These are phyloP conservation scores for Arrhamphus sclerolepis DNA, from an alignment of 2,797 vertebrate species.

Conservation along the genomic window DNA sequence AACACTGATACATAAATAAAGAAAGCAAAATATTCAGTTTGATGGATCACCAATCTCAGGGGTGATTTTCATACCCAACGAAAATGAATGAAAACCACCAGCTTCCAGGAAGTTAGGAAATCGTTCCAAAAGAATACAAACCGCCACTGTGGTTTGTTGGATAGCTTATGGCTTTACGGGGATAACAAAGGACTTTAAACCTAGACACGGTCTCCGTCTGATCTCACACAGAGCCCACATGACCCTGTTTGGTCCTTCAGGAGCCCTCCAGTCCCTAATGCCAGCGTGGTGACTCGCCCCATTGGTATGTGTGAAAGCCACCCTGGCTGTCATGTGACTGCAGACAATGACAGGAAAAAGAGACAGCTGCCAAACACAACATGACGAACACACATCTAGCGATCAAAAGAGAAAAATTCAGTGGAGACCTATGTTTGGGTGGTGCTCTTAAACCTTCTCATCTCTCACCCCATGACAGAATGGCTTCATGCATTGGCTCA, in stretches of 20 bases:
- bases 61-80: slow-evolving; percentile 34
- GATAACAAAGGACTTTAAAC: slow-evolving; percentile 11
- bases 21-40: slow-evolving; percentile 19
- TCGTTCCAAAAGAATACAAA: slow-evolving; percentile 27
- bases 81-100: slow-evolving; percentile 31
- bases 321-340: slow-evolving; percentile 65
- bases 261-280: slow-evolving; percentile 58
- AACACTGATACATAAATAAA: slow-evolving; percentile 27
- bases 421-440: slow-evolving; percentile 25
- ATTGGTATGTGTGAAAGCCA: slow-evolving; percentile 75
- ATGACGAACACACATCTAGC: slow-evolving; percentile 38
- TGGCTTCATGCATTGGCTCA: slow-evolving; percentile 45
- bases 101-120: slow-evolving; percentile 36
- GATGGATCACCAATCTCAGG: slow-evolving; percentile 35
- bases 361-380: slow-evolving; percentile 72
- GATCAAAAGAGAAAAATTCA: slow-evolving; percentile 29
- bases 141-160: not conserved
- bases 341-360: slow-evolving; percentile 75
- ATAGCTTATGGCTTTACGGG: slow-evolving; percentile 23
- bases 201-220: slow-evolving; percentile 5
- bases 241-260: slow-evolving; percentile 60
- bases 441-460: slow-evolving; percentile 23
- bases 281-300: slow-evolving; percentile 68
- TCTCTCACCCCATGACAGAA: slow-evolving; percentile 46
- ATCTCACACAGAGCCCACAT: slow-evolving; percentile 30